Evolutionary conservation across 2,797 vertebrate genomes (phyloP).

Genomic region (Tokudaia muenninki): DNA sequence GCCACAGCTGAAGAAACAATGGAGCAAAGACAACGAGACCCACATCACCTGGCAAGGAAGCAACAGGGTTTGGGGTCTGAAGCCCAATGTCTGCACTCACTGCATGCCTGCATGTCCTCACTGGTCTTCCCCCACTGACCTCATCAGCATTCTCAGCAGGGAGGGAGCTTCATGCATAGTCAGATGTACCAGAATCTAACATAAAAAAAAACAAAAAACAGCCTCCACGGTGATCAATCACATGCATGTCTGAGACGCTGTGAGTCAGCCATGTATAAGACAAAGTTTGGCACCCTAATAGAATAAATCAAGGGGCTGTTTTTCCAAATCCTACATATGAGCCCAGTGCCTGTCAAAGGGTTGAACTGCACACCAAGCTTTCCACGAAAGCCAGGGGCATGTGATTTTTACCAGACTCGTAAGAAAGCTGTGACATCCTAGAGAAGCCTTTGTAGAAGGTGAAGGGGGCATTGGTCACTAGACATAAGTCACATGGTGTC

Average conservation of each 20-base stretch:
- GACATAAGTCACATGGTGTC: not conserved
- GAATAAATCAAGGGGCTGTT: slow-evolving; percentile 17
- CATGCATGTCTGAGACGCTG: not conserved
- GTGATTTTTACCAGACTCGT: not conserved
- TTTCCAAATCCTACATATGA: not conserved
- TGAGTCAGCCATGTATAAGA: not conserved
- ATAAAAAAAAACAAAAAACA: not conserved
- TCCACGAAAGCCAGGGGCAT: not conserved
- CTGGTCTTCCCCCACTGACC: not conserved
- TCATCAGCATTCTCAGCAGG: not conserved
- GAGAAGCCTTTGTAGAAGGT: not conserved
- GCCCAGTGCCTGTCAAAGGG: not conserved
- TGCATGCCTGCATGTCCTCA: not conserved
- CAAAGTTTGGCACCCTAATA: not conserved
- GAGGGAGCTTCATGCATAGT: not conserved
- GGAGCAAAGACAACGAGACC: not conserved
- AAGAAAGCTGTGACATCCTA: not conserved
- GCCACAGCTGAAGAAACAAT: not conserved
- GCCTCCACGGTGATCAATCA: not conserved
- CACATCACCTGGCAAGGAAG: not conserved
- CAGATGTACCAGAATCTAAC: not conserved
- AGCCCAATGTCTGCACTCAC: not conserved
- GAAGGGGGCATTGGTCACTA: not conserved
- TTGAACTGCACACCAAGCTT: not conserved
- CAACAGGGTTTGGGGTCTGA: not conserved